Evolutionary conservation across 2,888 invertebrate genomes (phyloP).

Genomic region (Ectemnius continuus): DNA sequence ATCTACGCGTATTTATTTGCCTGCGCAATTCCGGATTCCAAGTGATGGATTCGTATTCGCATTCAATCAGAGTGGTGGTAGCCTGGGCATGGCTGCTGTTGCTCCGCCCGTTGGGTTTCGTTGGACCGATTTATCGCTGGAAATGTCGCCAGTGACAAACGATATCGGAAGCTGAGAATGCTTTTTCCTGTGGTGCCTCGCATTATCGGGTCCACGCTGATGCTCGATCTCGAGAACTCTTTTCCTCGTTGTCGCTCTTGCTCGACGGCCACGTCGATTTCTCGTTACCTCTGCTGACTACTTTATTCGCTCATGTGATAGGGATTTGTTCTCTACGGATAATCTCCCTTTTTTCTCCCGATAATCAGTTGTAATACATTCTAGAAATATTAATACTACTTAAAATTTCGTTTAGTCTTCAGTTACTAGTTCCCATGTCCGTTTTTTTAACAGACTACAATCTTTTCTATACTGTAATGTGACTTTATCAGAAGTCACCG

Average conservation of each 20-base stretch:
- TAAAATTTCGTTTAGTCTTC: too few relatives aligned
- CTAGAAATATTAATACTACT: too few relatives aligned
- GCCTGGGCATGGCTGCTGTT: conserved; percentile 5
- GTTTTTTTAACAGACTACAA: too few relatives aligned
- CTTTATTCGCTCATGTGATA: conserved; percentile 11
- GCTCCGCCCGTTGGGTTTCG: conserved; percentile 36
- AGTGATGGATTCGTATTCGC: conserved; percentile 32
- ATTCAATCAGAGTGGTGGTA: conserved; percentile 31
- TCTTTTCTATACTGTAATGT: too few relatives aligned
- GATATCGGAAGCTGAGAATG: conserved; percentile 47
- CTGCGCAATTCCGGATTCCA: too few relatives aligned
- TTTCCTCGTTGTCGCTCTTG: conserved; percentile 17
- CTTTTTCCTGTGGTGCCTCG: conserved; percentile 23
- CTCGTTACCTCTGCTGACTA: conserved; percentile 22
- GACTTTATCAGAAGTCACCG: too few relatives aligned
- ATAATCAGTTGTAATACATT: neutral
- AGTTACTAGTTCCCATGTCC: too few relatives aligned
- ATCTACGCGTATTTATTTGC: too few relatives aligned
- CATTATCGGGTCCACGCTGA: conserved; percentile 33
- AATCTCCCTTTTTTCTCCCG: neutral
- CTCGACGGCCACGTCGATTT: conserved; percentile 19
- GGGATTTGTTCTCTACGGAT: neutral
- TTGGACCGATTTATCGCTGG: conserved; percentile 53
- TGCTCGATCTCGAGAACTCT: conserved; percentile 31
- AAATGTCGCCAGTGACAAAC: conserved; percentile 55